Conservation (phyloP, 2,113 vertebrate species). For the Psilopsiagon aurifrons region DNA sequence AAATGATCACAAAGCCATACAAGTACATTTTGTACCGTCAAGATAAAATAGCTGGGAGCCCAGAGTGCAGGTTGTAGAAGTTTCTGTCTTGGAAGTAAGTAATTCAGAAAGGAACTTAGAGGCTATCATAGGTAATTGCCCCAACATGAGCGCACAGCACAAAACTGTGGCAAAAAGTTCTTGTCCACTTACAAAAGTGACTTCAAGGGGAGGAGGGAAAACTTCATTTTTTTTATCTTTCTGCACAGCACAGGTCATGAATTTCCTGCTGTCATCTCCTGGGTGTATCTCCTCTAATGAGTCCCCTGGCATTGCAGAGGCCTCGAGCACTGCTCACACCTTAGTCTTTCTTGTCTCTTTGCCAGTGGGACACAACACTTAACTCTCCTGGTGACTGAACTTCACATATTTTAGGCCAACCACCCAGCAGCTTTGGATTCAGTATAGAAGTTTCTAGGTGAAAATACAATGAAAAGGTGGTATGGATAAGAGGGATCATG, state of each 20-base stretch:
- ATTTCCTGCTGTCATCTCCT: slow-evolving; percentile 7
- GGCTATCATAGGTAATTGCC: not conserved
- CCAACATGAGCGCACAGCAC: not conserved
- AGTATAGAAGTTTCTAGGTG: not conserved
- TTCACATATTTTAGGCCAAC: not conserved
- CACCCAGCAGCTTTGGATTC: not conserved
- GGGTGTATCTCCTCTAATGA: not conserved
- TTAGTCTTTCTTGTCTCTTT: not conserved
- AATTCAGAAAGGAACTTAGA: not conserved
- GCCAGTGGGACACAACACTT: not conserved
- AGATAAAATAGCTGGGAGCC: not conserved
- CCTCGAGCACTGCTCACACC: not conserved
- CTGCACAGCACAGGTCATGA: not conserved
- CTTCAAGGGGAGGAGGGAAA: not conserved
- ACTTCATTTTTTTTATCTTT: not conserved
- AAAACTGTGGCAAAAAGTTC: not conserved
- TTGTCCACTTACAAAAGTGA: not conserved
- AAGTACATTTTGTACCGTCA: not conserved
- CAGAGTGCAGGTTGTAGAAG: not conserved
- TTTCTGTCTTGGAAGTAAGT: not conserved
- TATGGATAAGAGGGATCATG: not conserved
- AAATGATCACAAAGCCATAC: not conserved
- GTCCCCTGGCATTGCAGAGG: not conserved
- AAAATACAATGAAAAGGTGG: not conserved
- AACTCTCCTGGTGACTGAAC: not conserved